phyloP scores from a whole-genome alignment of 2,888 invertebrate species.

The Andrena haemorrhoa region DNA sequence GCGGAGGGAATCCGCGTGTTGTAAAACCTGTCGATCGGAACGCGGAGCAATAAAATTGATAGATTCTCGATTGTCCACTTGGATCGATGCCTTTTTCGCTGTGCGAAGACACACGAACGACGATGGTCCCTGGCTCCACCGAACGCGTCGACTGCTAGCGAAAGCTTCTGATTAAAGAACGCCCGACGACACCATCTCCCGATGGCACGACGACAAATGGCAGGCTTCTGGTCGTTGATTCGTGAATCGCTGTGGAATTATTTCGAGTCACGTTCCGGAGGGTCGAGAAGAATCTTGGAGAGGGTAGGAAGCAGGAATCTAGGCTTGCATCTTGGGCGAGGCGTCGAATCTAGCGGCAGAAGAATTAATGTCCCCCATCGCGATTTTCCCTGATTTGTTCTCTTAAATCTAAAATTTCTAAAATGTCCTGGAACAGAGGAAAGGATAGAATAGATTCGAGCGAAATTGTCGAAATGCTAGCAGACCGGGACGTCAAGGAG shows the following conservation, averaged over 20 bases:
- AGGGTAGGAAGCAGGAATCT: not conserved
- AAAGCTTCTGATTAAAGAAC: conserved; percentile 45
- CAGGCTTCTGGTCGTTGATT: conserved; percentile 35
- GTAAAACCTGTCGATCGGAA: not conserved
- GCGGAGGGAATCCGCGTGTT: conserved; percentile 2
- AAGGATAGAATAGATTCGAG: conserved; percentile 14
- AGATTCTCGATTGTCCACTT: not conserved
- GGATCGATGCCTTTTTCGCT: too few species aligned
- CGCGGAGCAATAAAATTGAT: too few species aligned
- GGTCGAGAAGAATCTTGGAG: conserved; percentile 10
- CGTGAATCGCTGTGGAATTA: conserved; percentile 42
- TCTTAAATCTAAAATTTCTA: not conserved
- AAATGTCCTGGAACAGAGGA: not conserved
- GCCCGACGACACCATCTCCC: conserved; percentile 26
- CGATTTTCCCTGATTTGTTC: not conserved
- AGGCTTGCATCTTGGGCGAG: not conserved
- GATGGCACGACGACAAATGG: conserved; percentile 39
- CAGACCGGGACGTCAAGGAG: conserved; percentile 60
- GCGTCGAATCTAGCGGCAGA: not conserved
- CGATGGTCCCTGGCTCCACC: not conserved
- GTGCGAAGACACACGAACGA: too few species aligned
- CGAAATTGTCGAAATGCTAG: conserved; percentile 61
- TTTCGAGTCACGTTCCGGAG: conserved; percentile 37
- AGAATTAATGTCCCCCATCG: not conserved
- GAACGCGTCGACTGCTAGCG: not conserved